These are phyloP conservation scores for Platysternon megacephalum DNA, from an alignment of 2,113 vertebrate genomes.

Conservation along the genomic window DNA sequence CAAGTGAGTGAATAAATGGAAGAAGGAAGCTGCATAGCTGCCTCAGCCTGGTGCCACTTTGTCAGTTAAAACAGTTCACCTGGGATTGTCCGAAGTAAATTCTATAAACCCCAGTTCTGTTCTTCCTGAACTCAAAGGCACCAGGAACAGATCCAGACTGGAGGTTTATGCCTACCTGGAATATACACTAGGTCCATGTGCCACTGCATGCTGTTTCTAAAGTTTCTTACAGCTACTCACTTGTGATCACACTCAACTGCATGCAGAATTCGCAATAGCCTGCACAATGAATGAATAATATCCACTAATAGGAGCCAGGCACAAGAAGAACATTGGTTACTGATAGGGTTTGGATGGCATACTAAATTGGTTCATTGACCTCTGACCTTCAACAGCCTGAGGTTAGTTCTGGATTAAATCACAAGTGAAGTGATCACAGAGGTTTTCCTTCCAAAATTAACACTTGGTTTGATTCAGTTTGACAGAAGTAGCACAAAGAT, in stretches of 20 bases:
- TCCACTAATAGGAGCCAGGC: not conserved
- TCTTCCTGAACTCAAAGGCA: not conserved
- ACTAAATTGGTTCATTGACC: conserved; percentile 86
- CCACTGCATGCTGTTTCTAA: not conserved
- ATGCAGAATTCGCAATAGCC: not conserved
- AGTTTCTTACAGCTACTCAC: not conserved
- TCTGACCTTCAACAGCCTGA: conserved; percentile 80
- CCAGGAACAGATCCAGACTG: not conserved
- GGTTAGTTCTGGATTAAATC: conserved; percentile 86
- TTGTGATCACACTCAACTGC: not conserved
- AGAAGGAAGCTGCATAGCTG: conserved; percentile 1
- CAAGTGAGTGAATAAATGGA: conserved; percentile 27
- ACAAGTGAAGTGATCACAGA: conserved; percentile 84
- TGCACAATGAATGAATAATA: not conserved
- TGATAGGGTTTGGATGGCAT: conserved; percentile 63
- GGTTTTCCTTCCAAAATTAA: conserved; percentile 85
- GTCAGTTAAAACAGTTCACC: conserved; percentile 2
- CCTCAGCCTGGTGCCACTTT: conserved; percentile 9
- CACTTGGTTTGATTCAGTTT: conserved; percentile 83
- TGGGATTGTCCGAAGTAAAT: not conserved
- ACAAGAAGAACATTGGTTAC: conserved; percentile 17
- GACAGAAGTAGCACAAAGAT: conserved; percentile 85
- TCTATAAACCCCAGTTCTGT: not conserved
- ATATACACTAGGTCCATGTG: not conserved
- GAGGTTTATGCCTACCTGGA: not conserved